These are phyloP conservation scores for Platerodrilus igneus DNA, from an alignment of 2,888 invertebrate species.

Conservation along the genomic window DNA sequence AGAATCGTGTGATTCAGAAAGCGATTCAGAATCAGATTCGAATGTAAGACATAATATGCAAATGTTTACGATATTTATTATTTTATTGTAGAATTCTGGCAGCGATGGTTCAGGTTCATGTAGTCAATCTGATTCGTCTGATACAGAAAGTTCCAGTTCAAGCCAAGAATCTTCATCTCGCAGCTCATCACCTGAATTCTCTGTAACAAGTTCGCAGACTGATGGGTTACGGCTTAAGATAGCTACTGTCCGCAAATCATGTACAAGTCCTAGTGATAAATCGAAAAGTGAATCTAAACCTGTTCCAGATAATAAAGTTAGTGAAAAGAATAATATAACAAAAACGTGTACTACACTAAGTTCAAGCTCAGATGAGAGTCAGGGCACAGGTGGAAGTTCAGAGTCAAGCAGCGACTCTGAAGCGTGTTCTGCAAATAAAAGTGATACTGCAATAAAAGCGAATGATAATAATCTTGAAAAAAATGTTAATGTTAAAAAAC, in stretches of 20 bases:
- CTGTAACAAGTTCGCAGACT: slow-evolving; percentile 57
- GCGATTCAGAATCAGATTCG: slow-evolving; percentile 56
- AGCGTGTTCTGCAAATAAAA: slow-evolving; percentile 29
- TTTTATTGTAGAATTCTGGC: slow-evolving; percentile 46
- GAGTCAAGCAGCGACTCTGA: slow-evolving; percentile 52
- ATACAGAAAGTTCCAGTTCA: slow-evolving; percentile 45
- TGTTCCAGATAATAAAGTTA: slow-evolving; percentile 13
- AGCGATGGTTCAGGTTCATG: slow-evolving; percentile 47
- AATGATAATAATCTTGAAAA: slow-evolving; percentile 16
- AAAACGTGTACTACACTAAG: slow-evolving; percentile 50
- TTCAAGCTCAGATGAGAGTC: slow-evolving; percentile 50
- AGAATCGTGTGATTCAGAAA: slow-evolving; percentile 52
- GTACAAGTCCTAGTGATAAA: slow-evolving; percentile 40
- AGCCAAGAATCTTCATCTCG: slow-evolving; percentile 44
- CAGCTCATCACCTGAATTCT: slow-evolving; percentile 53
- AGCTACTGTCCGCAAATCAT: slow-evolving; percentile 55
- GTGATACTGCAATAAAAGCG: slow-evolving; percentile 11
- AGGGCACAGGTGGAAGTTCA: slow-evolving; percentile 46
- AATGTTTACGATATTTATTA: slow-evolving; percentile 1
- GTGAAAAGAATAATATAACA: slow-evolving; percentile 20
- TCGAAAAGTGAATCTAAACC: slow-evolving; percentile 18
- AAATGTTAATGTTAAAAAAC: slow-evolving; percentile 13
- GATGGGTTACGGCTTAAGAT: slow-evolving; percentile 59
- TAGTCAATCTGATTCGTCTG: slow-evolving; percentile 46
- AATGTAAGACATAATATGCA: slow-evolving; percentile 42